phyloP scores from a whole-genome alignment of 2,113 vertebrate species.

The Megalops atlanticus region DNA sequence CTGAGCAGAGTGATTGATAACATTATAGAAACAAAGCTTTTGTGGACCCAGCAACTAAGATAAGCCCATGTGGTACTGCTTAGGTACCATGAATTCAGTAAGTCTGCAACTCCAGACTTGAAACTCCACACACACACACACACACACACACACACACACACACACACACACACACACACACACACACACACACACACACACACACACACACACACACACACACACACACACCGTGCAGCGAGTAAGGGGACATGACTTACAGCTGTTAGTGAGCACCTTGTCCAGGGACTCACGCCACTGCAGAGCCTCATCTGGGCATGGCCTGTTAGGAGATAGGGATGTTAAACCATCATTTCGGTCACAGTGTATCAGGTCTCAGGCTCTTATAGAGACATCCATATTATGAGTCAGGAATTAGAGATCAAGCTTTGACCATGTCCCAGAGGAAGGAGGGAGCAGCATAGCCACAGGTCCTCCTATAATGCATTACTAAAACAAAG shows the following conservation, averaged over 20 bases:
- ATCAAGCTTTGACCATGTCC: too few relatives aligned
- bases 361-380: too few relatives aligned
- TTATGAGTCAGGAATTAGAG: too few relatives aligned
- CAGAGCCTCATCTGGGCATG: constrained; percentile 62
- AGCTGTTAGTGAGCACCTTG: constrained; percentile 72
- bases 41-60: background rate
- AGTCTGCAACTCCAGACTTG: constrained; percentile 5
- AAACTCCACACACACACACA: too few relatives aligned
- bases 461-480: too few relatives aligned
- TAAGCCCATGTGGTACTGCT: background rate
- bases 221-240: too few relatives aligned
- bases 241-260: constrained; percentile 62
- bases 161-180: background rate
- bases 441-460: too few relatives aligned
- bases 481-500: background rate
- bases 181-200: background rate
- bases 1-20: background rate
- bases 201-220: background rate
- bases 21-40: background rate
- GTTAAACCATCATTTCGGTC: background rate
- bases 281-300: constrained; percentile 79
- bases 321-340: constrained; percentile 60
- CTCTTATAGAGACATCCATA: too few relatives aligned
- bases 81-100: background rate
- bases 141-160: background rate